These are phyloP conservation scores for Rugalucina vietnamica DNA, from an alignment of 2,888 invertebrate genomes.

Conservation along the genomic window DNA sequence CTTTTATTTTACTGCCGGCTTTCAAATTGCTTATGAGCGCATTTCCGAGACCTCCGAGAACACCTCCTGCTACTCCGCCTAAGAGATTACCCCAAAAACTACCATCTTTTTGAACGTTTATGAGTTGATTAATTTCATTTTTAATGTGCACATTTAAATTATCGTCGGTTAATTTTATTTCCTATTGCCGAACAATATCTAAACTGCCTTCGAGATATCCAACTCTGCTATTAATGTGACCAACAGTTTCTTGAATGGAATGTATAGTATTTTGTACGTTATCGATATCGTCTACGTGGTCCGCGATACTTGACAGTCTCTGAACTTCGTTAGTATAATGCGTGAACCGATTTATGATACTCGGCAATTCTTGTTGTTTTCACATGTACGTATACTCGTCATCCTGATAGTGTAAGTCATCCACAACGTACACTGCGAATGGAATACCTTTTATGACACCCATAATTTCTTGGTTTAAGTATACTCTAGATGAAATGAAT, in stretches of 20 bases:
- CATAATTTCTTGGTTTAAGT: too few species aligned
- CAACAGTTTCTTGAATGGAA: not conserved
- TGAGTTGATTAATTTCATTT: too few species aligned
- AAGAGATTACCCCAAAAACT: not conserved
- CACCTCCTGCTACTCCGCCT: not conserved
- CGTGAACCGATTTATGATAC: too few species aligned
- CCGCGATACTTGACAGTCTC: too few species aligned
- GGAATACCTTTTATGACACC: too few species aligned
- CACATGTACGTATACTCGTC: too few species aligned
- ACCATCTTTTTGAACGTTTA: too few species aligned
- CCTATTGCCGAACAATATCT: not conserved
- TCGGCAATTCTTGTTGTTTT: too few species aligned
- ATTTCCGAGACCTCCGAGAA: not conserved
- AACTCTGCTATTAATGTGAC: not conserved
- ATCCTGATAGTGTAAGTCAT: too few species aligned
- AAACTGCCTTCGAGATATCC: not conserved
- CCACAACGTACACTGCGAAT: too few species aligned
- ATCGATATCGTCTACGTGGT: not conserved
- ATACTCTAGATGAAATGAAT: too few species aligned
- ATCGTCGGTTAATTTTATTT: not conserved
- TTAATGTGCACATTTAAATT: not conserved
- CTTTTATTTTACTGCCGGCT: not conserved
- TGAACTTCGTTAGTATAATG: too few species aligned
- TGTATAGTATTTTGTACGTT: not conserved
- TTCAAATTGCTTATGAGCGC: not conserved